Conservation (phyloP, 2,797 vertebrate genomes). For the Megalops cyprinoides region DNA sequence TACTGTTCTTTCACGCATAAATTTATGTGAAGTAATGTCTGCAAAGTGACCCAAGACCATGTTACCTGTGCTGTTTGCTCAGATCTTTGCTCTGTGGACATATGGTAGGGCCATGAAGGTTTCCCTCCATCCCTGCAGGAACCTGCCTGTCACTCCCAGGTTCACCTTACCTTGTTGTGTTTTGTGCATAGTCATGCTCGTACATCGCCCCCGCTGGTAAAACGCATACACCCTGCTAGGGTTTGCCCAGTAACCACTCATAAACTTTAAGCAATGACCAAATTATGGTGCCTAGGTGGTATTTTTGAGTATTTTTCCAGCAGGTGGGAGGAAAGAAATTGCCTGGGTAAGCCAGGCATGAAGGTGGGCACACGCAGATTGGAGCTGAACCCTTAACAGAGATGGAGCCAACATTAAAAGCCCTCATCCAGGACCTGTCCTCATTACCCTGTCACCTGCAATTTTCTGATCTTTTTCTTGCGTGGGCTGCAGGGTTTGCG, state of each 20-base stretch:
- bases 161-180: neutral
- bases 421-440: conserved; percentile 10
- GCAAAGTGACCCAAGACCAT: no score
- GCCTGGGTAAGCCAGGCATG: neutral
- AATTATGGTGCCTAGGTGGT: neutral
- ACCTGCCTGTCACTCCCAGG: neutral
- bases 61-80: no score
- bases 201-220: neutral
- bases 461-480: conserved; percentile 49
- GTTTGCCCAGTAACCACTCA: neutral
- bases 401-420: neutral
- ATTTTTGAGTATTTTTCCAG: neutral
- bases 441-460: conserved; percentile 45
- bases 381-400: neutral
- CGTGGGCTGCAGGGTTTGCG: conserved; percentile 29
- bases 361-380: no score
- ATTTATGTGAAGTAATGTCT: no score
- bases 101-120: no score
- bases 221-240: neutral
- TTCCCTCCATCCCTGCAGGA: neutral
- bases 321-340: neutral
- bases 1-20: no score
- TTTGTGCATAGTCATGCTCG: neutral
- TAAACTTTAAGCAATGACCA: neutral
- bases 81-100: no score